Evolutionary conservation across 2,888 invertebrate species (phyloP), one percentile per base, ranked within the genome.

Genomic region (Cordilura impudica): DNA sequence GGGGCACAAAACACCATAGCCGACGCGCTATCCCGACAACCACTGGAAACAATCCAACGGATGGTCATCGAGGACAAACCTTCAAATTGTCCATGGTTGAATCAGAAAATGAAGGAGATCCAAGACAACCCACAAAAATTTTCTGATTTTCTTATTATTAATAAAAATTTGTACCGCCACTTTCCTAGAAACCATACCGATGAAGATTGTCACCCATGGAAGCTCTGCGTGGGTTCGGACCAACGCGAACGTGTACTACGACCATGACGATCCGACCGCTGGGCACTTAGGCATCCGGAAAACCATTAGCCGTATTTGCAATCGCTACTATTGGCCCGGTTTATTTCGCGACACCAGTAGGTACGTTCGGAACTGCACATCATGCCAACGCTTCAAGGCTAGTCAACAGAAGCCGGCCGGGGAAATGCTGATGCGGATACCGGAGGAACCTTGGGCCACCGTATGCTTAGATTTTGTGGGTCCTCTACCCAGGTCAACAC

Each of bases 271-370:
- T 8, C 8, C 8, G 2, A 8, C 31, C 0, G 81, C 73, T 0
- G 82, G 79, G 0, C 70, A 80, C 8, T 39, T 74, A n/a, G 82
- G 81, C 0, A 63, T 81, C 0, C 45, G 63, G 12, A 82, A 81
- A n/a, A 81, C 82, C 0, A 14, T 61, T 1, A 21, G 12, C 0
- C 51, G 78, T n/a, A n/a, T n/a, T n/a, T n/a, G n/a, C n/a, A n/a
- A n/a, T n/a, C n/a, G n/a, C n/a, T n/a, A n/a, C n/a, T n/a, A n/a
- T n/a, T n/a, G n/a, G n/a, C n/a, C n/a, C n/a, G n/a, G n/a, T n/a
- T n/a, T n/a, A n/a, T n/a, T n/a, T n/a, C n/a, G n/a, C n/a, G n/a
- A n/a, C n/a, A n/a, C n/a, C n/a, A n/a, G n/a, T n/a, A n/a, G n/a
- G n/a, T n/a, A n/a, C n/a, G n/a, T n/a, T n/a, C n/a, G n/a, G n/a